Evolutionary conservation across 2,113 vertebrate species (phyloP).

Genomic region (Stigmatopora nigra): DNA sequence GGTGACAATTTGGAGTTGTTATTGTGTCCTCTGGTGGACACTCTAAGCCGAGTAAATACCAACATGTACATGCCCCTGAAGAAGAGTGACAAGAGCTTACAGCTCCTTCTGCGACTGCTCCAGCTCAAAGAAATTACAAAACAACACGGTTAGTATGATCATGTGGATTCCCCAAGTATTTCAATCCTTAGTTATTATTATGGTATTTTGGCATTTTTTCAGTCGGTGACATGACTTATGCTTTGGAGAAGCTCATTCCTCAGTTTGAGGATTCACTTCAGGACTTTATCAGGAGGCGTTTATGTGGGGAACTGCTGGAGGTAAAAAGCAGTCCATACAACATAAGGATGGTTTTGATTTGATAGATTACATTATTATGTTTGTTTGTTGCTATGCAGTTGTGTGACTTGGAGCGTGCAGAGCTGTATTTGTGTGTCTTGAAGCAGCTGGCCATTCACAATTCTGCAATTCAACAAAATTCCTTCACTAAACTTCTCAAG

Average conservation of each 20-base stretch:
- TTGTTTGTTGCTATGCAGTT: constrained; percentile 40
- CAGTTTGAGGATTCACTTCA: constrained; percentile 69
- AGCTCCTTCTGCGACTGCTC: constrained; percentile 78
- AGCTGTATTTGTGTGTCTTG: constrained; percentile 78
- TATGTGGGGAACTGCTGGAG: constrained; percentile 76
- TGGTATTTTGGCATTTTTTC: constrained; percentile 13
- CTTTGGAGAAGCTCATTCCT: constrained; percentile 63
- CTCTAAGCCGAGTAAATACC: constrained; percentile 78
- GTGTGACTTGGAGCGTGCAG: constrained; percentile 71
- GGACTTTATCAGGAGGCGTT: constrained; percentile 74
- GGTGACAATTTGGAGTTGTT: constrained; percentile 67
- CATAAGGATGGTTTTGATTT: neutral
- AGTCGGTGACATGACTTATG: constrained; percentile 64
- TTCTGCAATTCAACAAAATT: constrained; percentile 52
- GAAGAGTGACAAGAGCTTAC: constrained; percentile 86
- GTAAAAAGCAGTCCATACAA: constrained; percentile 59
- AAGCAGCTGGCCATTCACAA: constrained; percentile 66
- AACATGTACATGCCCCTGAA: constrained; percentile 81
- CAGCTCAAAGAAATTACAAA: constrained; percentile 50
- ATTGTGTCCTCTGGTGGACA: constrained; percentile 80
- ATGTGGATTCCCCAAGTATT: constrained; percentile 3
- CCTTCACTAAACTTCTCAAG: constrained; percentile 69
- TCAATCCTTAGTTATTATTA: too few relatives aligned
- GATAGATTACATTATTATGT: neutral
- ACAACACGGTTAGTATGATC: constrained; percentile 42